phyloP scores from a whole-genome alignment of 2,113 vertebrate species.

The Tupaia tana region DNA sequence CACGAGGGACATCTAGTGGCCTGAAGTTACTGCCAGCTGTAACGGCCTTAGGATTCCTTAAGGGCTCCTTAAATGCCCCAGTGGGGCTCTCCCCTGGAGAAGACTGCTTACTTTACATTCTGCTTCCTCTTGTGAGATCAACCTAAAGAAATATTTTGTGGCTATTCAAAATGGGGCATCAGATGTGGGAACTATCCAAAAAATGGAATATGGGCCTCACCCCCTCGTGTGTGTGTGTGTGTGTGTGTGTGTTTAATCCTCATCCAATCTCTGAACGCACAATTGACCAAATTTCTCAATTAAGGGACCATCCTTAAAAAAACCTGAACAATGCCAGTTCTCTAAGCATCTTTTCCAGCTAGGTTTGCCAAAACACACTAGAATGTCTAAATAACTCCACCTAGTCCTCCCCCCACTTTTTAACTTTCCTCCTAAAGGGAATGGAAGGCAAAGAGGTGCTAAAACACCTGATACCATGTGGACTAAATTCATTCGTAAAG shows the following conservation, averaged over 20 bases:
- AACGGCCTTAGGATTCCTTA: not conserved
- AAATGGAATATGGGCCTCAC: not conserved
- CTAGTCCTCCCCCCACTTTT: conserved; percentile 67
- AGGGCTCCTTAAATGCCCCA: not conserved
- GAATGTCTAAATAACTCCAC: conserved; percentile 64
- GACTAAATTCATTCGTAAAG: conserved; percentile 81
- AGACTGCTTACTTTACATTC: not conserved
- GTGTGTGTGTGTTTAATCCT: not conserved
- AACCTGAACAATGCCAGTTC: not conserved
- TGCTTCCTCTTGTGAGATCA: not conserved
- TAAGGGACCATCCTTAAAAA: not conserved
- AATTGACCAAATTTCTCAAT: not conserved
- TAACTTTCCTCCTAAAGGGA: conserved; percentile 74
- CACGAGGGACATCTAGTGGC: conserved; percentile 49
- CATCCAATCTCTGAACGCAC: not conserved
- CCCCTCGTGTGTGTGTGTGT: not conserved
- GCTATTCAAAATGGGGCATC: not conserved
- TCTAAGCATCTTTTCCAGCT: not conserved
- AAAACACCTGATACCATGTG: conserved; percentile 78
- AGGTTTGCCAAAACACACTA: not conserved
- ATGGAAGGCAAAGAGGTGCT: conserved; percentile 83
- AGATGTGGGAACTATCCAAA: not conserved
- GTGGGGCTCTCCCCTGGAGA: not conserved
- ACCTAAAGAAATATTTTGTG: not conserved
- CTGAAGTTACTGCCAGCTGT: not conserved